Percentiles rank a stretch among this genome's conserved stretches.
Evolutionary conservation across 2,797 vertebrate genomes (phyloP).

Genomic region (Myotis findleyi): DNA sequence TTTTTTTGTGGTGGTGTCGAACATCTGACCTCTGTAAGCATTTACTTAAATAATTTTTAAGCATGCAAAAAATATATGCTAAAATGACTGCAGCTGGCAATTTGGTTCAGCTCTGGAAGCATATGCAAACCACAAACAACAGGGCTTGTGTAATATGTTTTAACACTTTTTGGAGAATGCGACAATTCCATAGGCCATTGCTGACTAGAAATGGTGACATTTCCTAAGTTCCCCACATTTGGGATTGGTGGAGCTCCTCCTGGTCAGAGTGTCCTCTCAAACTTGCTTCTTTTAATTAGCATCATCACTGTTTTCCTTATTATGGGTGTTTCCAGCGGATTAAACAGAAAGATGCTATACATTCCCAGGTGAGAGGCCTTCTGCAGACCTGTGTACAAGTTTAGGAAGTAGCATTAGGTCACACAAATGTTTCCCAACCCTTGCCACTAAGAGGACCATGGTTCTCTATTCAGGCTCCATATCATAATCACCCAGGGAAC

Average conservation of each 20-base stretch:
- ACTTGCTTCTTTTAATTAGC: background rate
- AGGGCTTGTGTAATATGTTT: slow-evolving; percentile 1
- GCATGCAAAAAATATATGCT: background rate
- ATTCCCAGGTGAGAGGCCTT: background rate
- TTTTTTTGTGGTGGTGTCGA: background rate
- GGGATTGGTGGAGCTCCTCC: background rate
- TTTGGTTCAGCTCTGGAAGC: slow-evolving; percentile 1
- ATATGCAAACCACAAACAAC: background rate
- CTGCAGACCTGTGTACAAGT: background rate
- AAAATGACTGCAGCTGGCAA: slow-evolving; percentile 47
- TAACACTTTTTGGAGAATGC: background rate
- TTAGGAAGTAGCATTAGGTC: background rate
- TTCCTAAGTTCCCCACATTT: slow-evolving; percentile 9
- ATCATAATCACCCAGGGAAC: background rate
- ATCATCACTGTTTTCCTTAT: background rate
- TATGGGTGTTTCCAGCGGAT: background rate
- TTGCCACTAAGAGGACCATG: background rate
- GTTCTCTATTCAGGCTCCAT: background rate
- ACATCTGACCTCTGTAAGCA: background rate
- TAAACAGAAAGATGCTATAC: background rate
- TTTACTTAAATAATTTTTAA: slow-evolving; percentile 61
- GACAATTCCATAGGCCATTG: background rate
- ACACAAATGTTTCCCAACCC: background rate
- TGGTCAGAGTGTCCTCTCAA: background rate
- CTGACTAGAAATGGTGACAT: slow-evolving; percentile 38